Percentiles rank a stretch among this genome's conserved stretches.
These are phyloP conservation scores for Dreissena polymorpha DNA, from an alignment of 1,140 invertebrate species.

Conservation along the genomic window DNA sequence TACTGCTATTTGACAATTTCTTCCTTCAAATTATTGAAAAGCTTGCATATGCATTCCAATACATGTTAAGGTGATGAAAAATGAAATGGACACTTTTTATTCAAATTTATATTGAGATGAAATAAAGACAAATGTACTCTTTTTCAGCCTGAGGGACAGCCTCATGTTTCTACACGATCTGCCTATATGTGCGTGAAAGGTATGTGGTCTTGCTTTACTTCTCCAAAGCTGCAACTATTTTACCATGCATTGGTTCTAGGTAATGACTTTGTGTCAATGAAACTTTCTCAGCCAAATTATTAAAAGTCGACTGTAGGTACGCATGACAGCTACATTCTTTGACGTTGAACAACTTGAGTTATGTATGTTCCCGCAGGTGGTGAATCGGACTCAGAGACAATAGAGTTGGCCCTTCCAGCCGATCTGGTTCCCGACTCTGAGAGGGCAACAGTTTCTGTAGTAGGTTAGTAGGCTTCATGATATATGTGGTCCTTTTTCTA, in stretches of 20 bases:
- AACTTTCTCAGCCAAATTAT: no score
- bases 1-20: not conserved
- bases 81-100: not conserved
- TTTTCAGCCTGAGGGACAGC: conserved; percentile 72
- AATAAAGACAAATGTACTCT: not conserved
- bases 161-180: conserved; percentile 67
- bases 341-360: no score
- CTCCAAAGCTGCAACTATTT: no score
- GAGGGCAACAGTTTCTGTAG: conserved; percentile 41
- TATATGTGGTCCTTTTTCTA: not conserved
- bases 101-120: no score
- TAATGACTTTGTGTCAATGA: no score
- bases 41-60: not conserved
- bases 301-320: no score
- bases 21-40: not conserved
- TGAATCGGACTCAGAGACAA: not conserved
- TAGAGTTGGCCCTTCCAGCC: conserved; percentile 15
- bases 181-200: conserved; percentile 70
- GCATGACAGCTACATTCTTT: no score
- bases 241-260: no score
- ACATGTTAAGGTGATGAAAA: not conserved
- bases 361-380: no score
- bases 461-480: conserved; percentile 30
- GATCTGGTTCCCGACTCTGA: conserved; percentile 35
- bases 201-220: conserved; percentile 26